Evolutionary conservation across 2,888 invertebrate species (phyloP), one percentile per base, ranked within the genome.

Genomic region (Geophilus truncorum): DNA sequence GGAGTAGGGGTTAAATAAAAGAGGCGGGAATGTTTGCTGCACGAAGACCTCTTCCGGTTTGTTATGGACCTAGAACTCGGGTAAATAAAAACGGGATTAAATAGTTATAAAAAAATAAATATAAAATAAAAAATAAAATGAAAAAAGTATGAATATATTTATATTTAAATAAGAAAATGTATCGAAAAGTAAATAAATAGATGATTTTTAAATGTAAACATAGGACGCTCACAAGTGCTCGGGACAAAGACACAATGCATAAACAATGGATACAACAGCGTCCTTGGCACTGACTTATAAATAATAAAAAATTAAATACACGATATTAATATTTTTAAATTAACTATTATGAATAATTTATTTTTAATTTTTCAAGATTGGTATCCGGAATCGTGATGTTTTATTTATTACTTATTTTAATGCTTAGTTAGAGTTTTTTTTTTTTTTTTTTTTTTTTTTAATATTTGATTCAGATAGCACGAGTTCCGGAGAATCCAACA

Each of bases 151-250:
- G 28, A 70, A 25, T n/a, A n/a, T n/a, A n/a, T n/a, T n/a, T n/a
- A n/a, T n/a, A n/a, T n/a, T n/a, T n/a, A n/a, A n/a, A n/a, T n/a
- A n/a, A n/a, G n/a, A n/a, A n/a, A n/a, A n/a, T n/a, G n/a, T n/a
- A n/a, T n/a, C n/a, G n/a, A 70, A 70, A 28, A 70, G 10, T 70
- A 3, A 25, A 12, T 70, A 25, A 25, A 28, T 23, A 15, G 9
- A 15, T 28, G 70, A 70, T 70, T 28, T n/a, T n/a, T 70, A 70
- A 70, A 23, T 70, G 28, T 70, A 28, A 28, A 70, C 70, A 70
- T 25, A 70, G 70, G 70, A 70, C 70, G 70, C 70, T 70, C 70
- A 70, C 70, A 70, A 70, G 70, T 70, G 70, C 70, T 70, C 15
- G 70, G 70, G 70, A 70, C 70, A 70, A n/a, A 51, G 25, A 70